Evolutionary conservation across 2,888 invertebrate genomes (phyloP).

Genomic region (Pyrocoelia pectoralis): DNA sequence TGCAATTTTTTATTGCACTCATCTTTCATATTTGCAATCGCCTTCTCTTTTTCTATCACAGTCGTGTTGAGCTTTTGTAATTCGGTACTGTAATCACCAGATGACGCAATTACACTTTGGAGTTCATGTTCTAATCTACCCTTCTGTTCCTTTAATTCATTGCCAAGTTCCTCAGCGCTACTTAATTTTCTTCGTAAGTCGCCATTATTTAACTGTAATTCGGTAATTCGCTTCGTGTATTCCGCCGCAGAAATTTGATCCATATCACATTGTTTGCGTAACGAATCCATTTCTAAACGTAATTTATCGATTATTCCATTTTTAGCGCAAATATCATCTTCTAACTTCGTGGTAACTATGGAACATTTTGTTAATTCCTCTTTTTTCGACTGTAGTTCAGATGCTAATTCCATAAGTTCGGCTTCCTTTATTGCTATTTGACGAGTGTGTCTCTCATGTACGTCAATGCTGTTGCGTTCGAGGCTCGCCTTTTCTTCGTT

Average conservation of each 20-base stretch:
- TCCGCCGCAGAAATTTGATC: slow-evolving; percentile 34
- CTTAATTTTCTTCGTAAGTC: slow-evolving; percentile 67
- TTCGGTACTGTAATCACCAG: slow-evolving; percentile 47
- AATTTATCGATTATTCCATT: slow-evolving; percentile 43
- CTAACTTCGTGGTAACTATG: slow-evolving; percentile 40
- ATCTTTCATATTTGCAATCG: slow-evolving; percentile 40
- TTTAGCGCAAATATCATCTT: slow-evolving; percentile 43
- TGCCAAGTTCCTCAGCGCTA: slow-evolving; percentile 62
- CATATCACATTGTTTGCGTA: slow-evolving; percentile 38
- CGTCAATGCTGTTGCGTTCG: slow-evolving; percentile 38
- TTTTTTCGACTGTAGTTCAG: slow-evolving; percentile 47
- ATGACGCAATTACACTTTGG: slow-evolving; percentile 42
- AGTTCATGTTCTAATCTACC: slow-evolving; percentile 68
- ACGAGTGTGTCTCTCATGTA: slow-evolving; percentile 37
- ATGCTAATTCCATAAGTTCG: slow-evolving; percentile 41
- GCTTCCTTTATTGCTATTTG: slow-evolving; percentile 42
- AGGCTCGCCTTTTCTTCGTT: slow-evolving; percentile 38
- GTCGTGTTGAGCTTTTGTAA: slow-evolving; percentile 47
- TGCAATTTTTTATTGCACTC: slow-evolving; percentile 48
- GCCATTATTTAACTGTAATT: slow-evolving; percentile 64
- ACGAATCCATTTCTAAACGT: slow-evolving; percentile 42
- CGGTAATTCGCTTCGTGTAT: slow-evolving; percentile 51
- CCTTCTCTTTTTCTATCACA: slow-evolving; percentile 47
- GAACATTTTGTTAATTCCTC: slow-evolving; percentile 42
- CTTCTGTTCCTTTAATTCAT: slow-evolving; percentile 64